Percentiles rank a stretch among this genome's conserved stretches.
Conservation (phyloP, 2,797 vertebrate genomes). For the Spondyliosoma cantharus region DNA sequence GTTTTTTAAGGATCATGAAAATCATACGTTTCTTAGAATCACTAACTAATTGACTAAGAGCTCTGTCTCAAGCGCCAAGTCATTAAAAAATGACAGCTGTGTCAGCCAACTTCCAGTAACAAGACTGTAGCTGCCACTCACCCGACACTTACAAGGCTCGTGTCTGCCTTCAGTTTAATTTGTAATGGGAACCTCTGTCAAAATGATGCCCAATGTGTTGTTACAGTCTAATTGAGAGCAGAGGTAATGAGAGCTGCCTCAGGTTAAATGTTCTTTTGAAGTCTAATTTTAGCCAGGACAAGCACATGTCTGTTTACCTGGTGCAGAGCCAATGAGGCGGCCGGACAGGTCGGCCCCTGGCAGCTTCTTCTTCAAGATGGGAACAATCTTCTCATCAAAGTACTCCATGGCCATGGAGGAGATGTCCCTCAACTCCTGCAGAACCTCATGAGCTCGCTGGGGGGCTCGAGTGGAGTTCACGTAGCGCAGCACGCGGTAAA, state of each 20-base stretch:
- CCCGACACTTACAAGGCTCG: no score
- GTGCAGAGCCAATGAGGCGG: constrained; percentile 94
- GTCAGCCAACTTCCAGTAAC: no score
- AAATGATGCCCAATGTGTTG: no score
- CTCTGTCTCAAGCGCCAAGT: no score
- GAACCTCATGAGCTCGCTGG: constrained; percentile 97
- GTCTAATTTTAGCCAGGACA: no score
- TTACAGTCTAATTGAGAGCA: not conserved
- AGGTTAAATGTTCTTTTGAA: not conserved
- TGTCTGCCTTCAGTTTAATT: no score
- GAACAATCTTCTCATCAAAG: constrained; percentile 99
- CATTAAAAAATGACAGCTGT: no score
- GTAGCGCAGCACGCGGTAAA: constrained; percentile 96
- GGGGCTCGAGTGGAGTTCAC: constrained; percentile 98
- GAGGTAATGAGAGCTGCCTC: not conserved
- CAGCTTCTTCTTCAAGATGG: constrained; percentile 97
- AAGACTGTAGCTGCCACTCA: no score
- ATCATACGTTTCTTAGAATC: no score
- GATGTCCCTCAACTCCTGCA: constrained; percentile 97
- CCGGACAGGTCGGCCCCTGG: constrained; percentile 96
- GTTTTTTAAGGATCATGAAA: no score
- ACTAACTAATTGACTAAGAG: no score
- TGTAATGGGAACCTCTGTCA: no score
- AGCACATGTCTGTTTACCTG: constrained; percentile 82
- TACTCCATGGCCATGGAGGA: constrained; percentile 99